A percentile compares a stretch with the other conserved stretches of the same genome.
These are phyloP conservation scores for Aphelocoma californica DNA, from an alignment of 2,797 vertebrate genomes.

Conservation along the genomic window DNA sequence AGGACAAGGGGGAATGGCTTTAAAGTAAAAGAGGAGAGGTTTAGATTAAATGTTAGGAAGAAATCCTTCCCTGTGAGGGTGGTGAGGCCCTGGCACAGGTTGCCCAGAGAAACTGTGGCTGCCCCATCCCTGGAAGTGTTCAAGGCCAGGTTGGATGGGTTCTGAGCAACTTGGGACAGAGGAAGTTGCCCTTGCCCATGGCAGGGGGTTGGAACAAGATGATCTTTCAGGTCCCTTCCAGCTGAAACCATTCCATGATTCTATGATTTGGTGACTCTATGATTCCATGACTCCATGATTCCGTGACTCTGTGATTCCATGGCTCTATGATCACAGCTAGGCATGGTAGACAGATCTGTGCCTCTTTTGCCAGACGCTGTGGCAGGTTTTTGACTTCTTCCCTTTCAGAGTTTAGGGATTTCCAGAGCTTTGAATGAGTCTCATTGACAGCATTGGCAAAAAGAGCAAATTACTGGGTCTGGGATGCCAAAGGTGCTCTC, in stretches of 20 bases:
- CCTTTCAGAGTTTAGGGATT: neutral
- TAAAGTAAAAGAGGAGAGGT: neutral
- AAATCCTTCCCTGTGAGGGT: neutral
- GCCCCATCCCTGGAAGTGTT: neutral
- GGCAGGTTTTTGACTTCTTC: neutral
- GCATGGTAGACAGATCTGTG: neutral
- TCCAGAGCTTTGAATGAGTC: neutral
- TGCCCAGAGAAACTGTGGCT: neutral
- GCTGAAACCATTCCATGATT: neutral
- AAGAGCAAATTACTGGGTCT: neutral
- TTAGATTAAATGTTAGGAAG: neutral
- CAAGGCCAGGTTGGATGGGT: accelerated
- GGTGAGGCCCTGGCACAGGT: accelerated
- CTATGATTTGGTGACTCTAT: neutral
- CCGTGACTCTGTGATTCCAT: neutral
- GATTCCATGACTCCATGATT: neutral
- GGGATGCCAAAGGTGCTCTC: neutral
- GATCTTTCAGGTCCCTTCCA: neutral
- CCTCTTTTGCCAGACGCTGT: neutral
- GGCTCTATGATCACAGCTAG: neutral
- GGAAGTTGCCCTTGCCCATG: neutral
- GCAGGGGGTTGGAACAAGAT: accelerated
- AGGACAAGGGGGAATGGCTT: neutral
- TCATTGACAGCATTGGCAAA: neutral
- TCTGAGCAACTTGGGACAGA: neutral